Conservation (phyloP, 1,140 invertebrate genomes). For the Zaprionus tsacasi region DNA sequence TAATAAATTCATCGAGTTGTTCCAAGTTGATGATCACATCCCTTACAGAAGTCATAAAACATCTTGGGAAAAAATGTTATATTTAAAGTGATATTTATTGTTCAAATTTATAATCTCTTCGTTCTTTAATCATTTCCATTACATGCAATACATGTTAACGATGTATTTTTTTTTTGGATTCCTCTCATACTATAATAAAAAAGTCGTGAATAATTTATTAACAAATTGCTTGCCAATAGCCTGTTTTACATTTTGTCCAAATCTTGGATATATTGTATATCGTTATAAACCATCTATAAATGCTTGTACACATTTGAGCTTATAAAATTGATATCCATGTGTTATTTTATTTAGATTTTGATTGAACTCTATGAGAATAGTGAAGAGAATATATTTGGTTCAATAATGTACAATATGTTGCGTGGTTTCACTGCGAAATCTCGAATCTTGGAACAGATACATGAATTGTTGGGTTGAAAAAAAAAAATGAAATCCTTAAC, state of each 20-base stretch:
- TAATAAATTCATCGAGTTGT: too few species aligned
- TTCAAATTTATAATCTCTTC: constrained; percentile 39
- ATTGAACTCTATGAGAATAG: constrained; percentile 22
- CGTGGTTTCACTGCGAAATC: not conserved
- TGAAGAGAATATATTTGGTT: constrained; percentile 3
- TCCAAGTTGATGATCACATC: too few species aligned
- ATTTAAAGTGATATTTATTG: constrained; percentile 53
- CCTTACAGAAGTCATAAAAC: not conserved
- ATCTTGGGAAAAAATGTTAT: not conserved
- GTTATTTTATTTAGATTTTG: constrained; percentile 21
- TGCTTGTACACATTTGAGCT: constrained; percentile 20
- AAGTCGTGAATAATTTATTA: constrained; percentile 28
- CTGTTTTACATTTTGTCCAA: constrained; percentile 6
- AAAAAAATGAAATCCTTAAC: not conserved
- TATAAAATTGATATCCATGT: constrained; percentile 17
- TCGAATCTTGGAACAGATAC: too few species aligned
- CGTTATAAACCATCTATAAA: constrained; percentile 21
- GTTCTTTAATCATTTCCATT: constrained; percentile 33
- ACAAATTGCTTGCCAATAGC: constrained; percentile 38
- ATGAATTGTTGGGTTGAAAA: too few species aligned
- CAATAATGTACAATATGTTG: constrained; percentile 7
- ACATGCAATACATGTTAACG: constrained; percentile 36
- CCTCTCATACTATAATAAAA: constrained; percentile 3
- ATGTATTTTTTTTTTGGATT: constrained; percentile 11
- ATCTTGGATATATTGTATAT: constrained; percentile 5